Evolutionary conservation across 92 coral and sea anemone species (phyloP), one percentile per base, ranked within the genome.

Genomic region (Plumapathes pennacea): DNA sequence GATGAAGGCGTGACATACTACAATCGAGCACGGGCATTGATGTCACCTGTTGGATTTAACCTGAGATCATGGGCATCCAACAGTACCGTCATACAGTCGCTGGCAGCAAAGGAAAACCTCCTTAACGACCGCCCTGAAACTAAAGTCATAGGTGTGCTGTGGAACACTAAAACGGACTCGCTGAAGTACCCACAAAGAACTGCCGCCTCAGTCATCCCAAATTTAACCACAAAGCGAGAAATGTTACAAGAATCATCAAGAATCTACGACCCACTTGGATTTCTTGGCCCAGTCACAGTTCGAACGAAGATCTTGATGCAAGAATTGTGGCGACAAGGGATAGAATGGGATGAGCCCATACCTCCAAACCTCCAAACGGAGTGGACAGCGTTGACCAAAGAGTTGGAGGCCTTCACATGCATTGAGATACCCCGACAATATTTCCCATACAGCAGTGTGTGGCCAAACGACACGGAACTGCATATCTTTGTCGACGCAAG

Each of bases 61-160:
- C 58, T 73, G 38, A 60, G 83, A 38, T 62, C 74, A 10, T 73
- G 76, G 83, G 46, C 63, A 24, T 67, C 83, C 41, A 76, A 76
- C 48, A 48, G 65, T 32, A 37, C 66, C 30, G 40, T 23, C 1
- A 57, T 78, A 28, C 64, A 24, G 31, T 36, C 48, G 12, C 27
- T 21, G 23, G 71, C 77, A 15, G 48, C 69, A n/a, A 54, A 20
- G n/a, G 72, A 77, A 32, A 27, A 38, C 4, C 54, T 76, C 10
- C 62, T 53, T 0, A 80, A 48, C 49, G 33, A 47, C 41, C 33
- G 43, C 46, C n/a, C 60, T 12, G 4, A 33, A 2, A 38, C 20
- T n/a, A 70, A 34, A 39, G 64, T 34, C 9, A 49, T 66, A 24
- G 74, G 74, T 19, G 26, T 66, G 51, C 36, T 31, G 0, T 52